Percentiles rank a stretch among this genome's conserved stretches.
Evolutionary conservation across 2,888 invertebrate genomes (phyloP).

Genomic region (Eumerus sabulonum): DNA sequence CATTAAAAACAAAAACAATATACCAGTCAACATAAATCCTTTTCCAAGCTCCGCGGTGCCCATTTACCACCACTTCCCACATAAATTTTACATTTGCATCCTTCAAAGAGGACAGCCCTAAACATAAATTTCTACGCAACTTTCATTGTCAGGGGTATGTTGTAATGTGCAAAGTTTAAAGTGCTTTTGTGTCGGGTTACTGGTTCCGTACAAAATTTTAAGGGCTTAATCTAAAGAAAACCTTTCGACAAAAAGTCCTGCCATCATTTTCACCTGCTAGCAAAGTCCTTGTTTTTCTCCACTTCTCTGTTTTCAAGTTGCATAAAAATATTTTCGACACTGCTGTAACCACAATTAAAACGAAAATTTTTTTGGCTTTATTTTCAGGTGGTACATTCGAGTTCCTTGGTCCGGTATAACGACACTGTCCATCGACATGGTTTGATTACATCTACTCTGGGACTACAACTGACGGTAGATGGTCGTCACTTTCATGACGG

Average conservation of each 20-base stretch:
- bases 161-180: constrained; percentile 31
- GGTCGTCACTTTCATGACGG: constrained; percentile 82
- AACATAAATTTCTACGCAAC: constrained; percentile 12
- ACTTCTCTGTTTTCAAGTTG: background rate
- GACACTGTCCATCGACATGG: constrained; percentile 81
- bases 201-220: constrained; percentile 15
- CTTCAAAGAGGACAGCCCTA: constrained; percentile 28
- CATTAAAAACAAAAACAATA: no score
- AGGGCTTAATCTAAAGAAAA: constrained; percentile 4
- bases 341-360: background rate
- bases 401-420: constrained; percentile 80
- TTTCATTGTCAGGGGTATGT: constrained; percentile 19
- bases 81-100: constrained; percentile 10
- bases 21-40: no score
- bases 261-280: background rate
- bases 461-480: constrained; percentile 81
- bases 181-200: background rate
- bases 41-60: no score
- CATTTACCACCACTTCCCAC: constrained; percentile 3
- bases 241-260: background rate
- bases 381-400: constrained; percentile 80
- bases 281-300: constrained; percentile 9
- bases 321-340: constrained; percentile 5
- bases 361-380: constrained; percentile 32
- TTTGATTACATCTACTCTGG: constrained; percentile 81